phyloP scores from a whole-genome alignment of 37 sponge, comb jelly and placozoan genomes.

The Crambe crambe region DNA sequence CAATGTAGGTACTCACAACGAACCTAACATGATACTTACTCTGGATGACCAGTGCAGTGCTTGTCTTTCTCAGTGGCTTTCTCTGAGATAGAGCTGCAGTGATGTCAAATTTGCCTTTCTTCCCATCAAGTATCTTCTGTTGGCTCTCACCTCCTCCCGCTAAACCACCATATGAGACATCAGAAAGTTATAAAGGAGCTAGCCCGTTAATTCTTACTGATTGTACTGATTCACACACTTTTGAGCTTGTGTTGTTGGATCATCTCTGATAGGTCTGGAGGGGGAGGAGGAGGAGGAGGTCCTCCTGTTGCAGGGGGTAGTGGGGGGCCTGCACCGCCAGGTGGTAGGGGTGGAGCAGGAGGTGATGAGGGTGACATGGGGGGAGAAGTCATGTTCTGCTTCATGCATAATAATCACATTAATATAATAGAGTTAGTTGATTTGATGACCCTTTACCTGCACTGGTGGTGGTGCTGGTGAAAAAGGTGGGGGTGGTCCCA shows the following conservation, averaged over 20 bases:
- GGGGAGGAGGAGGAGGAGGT: constrained; percentile 56
- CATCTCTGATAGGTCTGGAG: constrained; percentile 42
- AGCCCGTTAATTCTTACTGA: too few relatives aligned
- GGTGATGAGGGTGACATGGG: too few relatives aligned
- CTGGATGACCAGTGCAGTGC: constrained; percentile 1
- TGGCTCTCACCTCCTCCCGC: too few relatives aligned
- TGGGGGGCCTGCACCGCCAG: constrained; percentile 17
- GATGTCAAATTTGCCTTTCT: constrained; percentile 48
- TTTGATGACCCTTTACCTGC: not conserved
- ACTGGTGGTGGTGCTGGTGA: constrained; percentile 15
- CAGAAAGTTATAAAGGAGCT: too few relatives aligned
- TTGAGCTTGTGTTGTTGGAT: constrained; percentile 53
- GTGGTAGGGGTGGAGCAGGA: not conserved
- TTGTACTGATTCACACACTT: too few relatives aligned
- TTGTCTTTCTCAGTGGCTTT: constrained; percentile 61
- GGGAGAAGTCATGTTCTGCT: too few relatives aligned
- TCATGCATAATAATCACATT: too few relatives aligned
- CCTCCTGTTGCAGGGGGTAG: constrained; percentile 46
- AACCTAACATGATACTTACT: too few relatives aligned
- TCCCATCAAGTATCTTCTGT: constrained; percentile 13
- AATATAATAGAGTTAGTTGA: too few relatives aligned
- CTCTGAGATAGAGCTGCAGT: constrained; percentile 50
- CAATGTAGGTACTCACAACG: too few relatives aligned
- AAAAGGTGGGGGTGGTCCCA: constrained; percentile 27
- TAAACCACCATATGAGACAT: too few relatives aligned